Conservation (phyloP, 2,888 invertebrate genomes). For the Tachina lurida region DNA sequence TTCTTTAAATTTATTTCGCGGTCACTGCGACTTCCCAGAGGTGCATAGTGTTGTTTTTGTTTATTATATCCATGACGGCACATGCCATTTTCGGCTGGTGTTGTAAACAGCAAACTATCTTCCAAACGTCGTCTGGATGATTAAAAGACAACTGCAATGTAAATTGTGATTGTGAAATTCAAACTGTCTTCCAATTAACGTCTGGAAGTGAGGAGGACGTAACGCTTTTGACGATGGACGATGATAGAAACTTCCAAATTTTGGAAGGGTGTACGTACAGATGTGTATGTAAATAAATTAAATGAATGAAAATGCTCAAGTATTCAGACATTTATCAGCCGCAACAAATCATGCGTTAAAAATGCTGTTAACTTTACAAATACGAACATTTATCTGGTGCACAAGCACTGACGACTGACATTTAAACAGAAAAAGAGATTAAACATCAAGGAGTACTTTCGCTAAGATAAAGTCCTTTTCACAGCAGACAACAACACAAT, state of each 20-base stretch:
- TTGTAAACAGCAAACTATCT: too few relatives aligned
- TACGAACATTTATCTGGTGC: conserved; percentile 27
- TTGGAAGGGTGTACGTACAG: too few relatives aligned
- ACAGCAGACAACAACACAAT: conserved; percentile 53
- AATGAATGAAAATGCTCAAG: conserved; percentile 23
- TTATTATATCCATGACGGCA: too few relatives aligned
- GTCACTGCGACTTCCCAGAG: too few relatives aligned
- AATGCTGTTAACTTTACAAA: conserved; percentile 51
- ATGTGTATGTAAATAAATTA: background rate
- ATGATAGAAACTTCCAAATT: too few relatives aligned
- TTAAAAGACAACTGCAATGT: too few relatives aligned
- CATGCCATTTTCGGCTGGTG: too few relatives aligned
- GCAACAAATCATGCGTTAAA: conserved; percentile 64
- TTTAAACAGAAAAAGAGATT: conserved; percentile 29
- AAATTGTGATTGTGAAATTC: too few relatives aligned
- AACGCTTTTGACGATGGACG: too few relatives aligned
- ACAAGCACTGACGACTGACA: conserved; percentile 12
- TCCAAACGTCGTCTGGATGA: too few relatives aligned
- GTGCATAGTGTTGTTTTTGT: background rate
- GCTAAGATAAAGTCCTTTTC: conserved; percentile 73
- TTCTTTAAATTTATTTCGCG: background rate
- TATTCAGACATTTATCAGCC: conserved; percentile 34
- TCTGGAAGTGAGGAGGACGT: too few relatives aligned
- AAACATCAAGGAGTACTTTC: conserved; percentile 73
- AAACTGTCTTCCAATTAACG: too few relatives aligned